Base-by-base conservation (phyloP, 2,888 invertebrate genomes). In the Pasiphila rectangulata region DNA sequence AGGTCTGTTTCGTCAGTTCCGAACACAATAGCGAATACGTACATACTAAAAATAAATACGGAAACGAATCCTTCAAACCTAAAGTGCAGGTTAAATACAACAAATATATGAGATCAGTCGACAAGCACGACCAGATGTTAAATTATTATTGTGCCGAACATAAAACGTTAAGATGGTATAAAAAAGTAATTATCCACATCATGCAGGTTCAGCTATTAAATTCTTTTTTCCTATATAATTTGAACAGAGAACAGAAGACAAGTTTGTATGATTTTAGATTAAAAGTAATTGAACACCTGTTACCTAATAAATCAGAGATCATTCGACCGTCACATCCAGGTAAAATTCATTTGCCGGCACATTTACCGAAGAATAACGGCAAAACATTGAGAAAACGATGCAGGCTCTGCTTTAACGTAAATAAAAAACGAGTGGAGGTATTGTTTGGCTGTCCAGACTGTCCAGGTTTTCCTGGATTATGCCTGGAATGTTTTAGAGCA, bases 391-490 rank as follows among this genome's bases (percentile, higher is more conserved):
- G 56, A 35, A 53, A 53, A 35, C 38, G 50, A 44, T 53, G 51
- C 23, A 40, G 45, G 29, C 43, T 44, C n/a, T 51, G 51, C 30
- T 46, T 39, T 38, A 47, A 51, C 13, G 32, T 25, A 7, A 6
- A 21, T 7, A 44, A 51, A 51, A 51, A 29, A 41, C 40, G 47
- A 35, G 50, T 53, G n/a, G 43, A 41, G 15, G 38, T 38, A 38
- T 41, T 45, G 13, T 52, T 41, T 50, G 55, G 49, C 15, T 55
- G 55, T 29, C 49, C 46, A 5, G 51, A 55, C 16, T 55, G 55
- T 34, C 49, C 46, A n/a, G 51, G 52, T 16, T 52, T 52, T 35
- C 55, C 55, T 19, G 55, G 55, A n/a, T 35, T 52, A 37, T 55
- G 55, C 34, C 30, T 50, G 35, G 39, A 50, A 41, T 54, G 54